Percentiles rank a stretch among this genome's conserved stretches.
phyloP scores from a whole-genome alignment of 2,113 vertebrate species.

The Pontoporia blainvillei region DNA sequence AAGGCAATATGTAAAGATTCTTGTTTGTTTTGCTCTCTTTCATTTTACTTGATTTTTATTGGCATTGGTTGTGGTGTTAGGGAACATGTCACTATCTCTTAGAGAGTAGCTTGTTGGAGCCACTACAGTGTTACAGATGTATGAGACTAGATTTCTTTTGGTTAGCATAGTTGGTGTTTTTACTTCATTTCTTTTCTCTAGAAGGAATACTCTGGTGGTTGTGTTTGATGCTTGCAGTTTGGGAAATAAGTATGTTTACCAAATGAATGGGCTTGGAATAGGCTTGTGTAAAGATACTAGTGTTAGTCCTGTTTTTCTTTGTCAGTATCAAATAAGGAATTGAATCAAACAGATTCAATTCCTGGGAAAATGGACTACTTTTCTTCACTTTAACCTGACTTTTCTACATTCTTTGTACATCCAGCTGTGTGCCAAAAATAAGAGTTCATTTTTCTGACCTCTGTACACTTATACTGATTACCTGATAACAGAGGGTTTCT shows the following conservation, averaged over 20 bases:
- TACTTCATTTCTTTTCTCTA: not conserved
- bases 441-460: not conserved
- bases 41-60: not conserved
- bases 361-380: not conserved
- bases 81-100: not conserved
- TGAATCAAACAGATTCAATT: not conserved
- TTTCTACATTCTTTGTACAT: not conserved
- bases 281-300: not conserved
- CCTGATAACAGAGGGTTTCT: not conserved
- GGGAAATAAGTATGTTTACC: not conserved
- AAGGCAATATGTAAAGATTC: not conserved
- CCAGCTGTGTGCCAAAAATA: not conserved
- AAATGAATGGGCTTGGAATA: not conserved
- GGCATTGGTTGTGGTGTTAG: not conserved
- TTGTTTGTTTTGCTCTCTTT: not conserved
- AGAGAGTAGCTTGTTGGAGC: not conserved
- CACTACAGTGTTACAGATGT: not conserved
- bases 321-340: not conserved
- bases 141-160: not conserved
- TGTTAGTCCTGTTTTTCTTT: not conserved
- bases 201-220: not conserved
- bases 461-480: not conserved
- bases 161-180: not conserved
- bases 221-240: not conserved
- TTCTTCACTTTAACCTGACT: not conserved